Percentiles rank a stretch among this genome's conserved stretches.
These are phyloP conservation scores for Mesorhabditis belari DNA, from an alignment of 2,888 invertebrate species.

Conservation along the genomic window DNA sequence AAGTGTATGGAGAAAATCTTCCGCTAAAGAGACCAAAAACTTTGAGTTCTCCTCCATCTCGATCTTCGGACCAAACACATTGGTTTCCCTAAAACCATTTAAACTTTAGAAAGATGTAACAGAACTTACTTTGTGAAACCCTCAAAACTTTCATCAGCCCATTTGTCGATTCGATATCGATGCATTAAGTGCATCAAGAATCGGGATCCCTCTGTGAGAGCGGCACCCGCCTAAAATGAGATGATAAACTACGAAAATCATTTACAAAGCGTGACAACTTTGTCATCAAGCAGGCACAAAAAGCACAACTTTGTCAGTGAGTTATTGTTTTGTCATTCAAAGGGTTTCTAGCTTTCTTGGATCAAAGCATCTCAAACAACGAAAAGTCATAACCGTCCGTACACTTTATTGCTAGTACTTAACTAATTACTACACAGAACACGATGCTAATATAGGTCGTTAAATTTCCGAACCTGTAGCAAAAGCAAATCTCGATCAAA, in stretches of 20 bases:
- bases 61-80: slow-evolving; percentile 2
- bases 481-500: slow-evolving; percentile 57
- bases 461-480: slow-evolving; percentile 52
- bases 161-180: slow-evolving; percentile 72
- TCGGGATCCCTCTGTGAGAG: slow-evolving; percentile 62
- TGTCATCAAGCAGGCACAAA: too few species aligned
- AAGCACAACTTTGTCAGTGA: too few species aligned
- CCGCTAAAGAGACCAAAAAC: slow-evolving; percentile 71
- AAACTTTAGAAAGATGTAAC: not conserved
- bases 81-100: not conserved
- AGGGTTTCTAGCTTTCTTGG: too few species aligned
- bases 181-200: slow-evolving; percentile 85
- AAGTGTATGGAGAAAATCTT: slow-evolving; percentile 57
- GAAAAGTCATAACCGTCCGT: too few species aligned
- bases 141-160: slow-evolving; percentile 65
- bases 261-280: too few species aligned
- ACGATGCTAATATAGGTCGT: not conserved
- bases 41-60: slow-evolving; percentile 71
- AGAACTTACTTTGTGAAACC: slow-evolving; percentile 11
- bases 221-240: slow-evolving; percentile 64
- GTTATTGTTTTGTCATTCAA: too few species aligned
- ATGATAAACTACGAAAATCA: too few species aligned
- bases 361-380: too few species aligned
- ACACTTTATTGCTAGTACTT: too few species aligned
- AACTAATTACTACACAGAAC: not conserved